Evolutionary conservation across 2,888 invertebrate species (phyloP).

Genomic region (Drosophila birchii): DNA sequence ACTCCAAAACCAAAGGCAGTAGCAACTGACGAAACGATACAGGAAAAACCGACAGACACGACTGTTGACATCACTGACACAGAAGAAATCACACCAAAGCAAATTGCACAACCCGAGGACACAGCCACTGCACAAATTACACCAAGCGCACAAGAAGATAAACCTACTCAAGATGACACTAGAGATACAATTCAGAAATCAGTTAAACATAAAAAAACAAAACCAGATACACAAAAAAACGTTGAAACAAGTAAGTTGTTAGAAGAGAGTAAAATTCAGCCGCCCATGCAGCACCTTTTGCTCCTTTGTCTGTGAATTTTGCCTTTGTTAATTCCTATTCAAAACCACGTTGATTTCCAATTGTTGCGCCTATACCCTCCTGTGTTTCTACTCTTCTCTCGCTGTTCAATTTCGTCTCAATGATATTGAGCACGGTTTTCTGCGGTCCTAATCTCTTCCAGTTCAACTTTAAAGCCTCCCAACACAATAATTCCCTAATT

Average conservation of each 20-base stretch:
- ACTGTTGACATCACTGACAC: conserved; percentile 60
- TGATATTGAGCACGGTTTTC: conserved; percentile 12
- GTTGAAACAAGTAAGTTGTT: conserved; percentile 84
- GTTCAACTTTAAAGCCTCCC: conserved; percentile 18
- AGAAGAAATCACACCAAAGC: conserved; percentile 62
- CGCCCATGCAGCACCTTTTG: conserved; percentile 56
- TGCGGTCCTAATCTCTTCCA: conserved; percentile 31
- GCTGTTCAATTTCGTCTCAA: conserved; percentile 25
- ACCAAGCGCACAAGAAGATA: conserved; percentile 82
- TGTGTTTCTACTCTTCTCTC: conserved; percentile 36
- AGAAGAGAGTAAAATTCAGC: conserved; percentile 65
- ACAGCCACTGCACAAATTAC: conserved; percentile 85
- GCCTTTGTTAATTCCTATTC: conserved; percentile 58
- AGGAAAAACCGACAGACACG: conserved; percentile 66
- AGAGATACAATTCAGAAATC: conserved; percentile 84
- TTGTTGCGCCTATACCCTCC: conserved; percentile 50
- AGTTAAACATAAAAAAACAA: conserved; percentile 84
- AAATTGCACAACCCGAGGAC: conserved; percentile 81
- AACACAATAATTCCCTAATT: conserved; percentile 29
- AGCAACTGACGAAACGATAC: conserved; percentile 39
- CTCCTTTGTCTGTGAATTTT: conserved; percentile 46
- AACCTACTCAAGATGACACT: conserved; percentile 82
- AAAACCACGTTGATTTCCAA: conserved; percentile 60
- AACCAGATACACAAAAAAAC: conserved; percentile 76
- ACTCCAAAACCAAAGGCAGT: conserved; percentile 75